Evolutionary conservation across 1,140 invertebrate genomes (phyloP).

Genomic region (Caenorhabditis latens): DNA sequence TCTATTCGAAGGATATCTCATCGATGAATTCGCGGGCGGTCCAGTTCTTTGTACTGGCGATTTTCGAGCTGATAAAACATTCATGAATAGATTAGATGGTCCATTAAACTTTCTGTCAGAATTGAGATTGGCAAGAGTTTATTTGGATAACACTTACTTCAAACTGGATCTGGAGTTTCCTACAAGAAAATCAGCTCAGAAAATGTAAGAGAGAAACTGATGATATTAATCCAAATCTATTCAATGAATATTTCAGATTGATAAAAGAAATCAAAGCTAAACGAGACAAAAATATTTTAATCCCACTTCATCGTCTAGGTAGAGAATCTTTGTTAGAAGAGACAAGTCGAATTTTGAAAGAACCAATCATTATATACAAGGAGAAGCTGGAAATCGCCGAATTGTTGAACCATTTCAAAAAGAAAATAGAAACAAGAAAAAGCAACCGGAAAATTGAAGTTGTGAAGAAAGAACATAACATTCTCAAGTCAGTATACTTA

Average conservation of each 20-base stretch:
- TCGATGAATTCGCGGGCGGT: neutral
- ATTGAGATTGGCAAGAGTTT: neutral
- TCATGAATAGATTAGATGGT: neutral
- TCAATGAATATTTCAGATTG: neutral
- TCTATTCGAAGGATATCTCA: neutral
- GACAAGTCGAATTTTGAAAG: neutral
- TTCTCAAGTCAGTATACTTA: neutral
- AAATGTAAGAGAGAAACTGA: neutral
- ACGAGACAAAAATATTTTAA: neutral
- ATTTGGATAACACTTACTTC: conserved; percentile 27
- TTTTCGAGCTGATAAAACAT: neutral
- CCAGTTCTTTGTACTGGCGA: conserved; percentile 2
- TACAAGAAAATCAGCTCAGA: neutral
- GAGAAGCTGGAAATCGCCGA: neutral
- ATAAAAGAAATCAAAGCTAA: neutral
- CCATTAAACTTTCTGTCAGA: neutral
- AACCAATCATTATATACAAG: neutral
- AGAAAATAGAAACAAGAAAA: too few species aligned
- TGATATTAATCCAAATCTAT: neutral
- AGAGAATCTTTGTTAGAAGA: neutral
- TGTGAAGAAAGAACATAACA: neutral
- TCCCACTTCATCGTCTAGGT: neutral
- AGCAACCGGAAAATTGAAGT: neutral
- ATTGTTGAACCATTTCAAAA: neutral
- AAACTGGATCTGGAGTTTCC: neutral